A percentile compares a stretch with the other conserved stretches of the same genome.
Conservation (phyloP, 2,797 vertebrate species). For the Gallinago nigripennis region DNA sequence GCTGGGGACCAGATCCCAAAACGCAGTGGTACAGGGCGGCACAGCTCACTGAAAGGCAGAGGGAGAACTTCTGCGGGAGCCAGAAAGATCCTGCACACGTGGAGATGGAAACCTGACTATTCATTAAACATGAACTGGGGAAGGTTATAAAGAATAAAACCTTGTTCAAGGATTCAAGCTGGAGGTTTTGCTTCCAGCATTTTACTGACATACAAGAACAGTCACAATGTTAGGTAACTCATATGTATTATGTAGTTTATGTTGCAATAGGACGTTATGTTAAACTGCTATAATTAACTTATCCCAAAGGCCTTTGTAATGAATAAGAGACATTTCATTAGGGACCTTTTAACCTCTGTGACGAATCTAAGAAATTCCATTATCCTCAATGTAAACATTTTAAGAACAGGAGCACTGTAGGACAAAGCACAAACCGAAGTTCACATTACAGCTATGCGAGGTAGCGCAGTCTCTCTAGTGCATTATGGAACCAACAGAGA, state of each 20-base stretch:
- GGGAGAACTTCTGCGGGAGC: not conserved
- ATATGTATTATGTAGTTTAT: fast-evolving
- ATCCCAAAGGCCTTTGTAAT: not conserved
- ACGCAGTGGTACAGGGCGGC: fast-evolving
- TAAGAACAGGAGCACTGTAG: not conserved
- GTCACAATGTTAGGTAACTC: fast-evolving
- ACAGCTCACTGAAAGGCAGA: not conserved
- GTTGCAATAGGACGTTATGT: not conserved
- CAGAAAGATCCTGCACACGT: not conserved
- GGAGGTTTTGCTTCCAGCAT: not conserved
- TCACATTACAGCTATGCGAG: not conserved
- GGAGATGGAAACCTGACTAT: not conserved
- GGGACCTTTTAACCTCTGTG: not conserved
- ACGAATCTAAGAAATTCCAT: not conserved
- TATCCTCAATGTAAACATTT: not conserved
- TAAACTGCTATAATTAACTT: not conserved
- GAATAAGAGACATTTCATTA: not conserved
- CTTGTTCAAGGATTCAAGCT: not conserved
- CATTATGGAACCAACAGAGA: not conserved
- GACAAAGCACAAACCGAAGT: not conserved
- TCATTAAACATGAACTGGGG: fast-evolving
- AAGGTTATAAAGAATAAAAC: not conserved
- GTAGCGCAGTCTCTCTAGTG: not conserved
- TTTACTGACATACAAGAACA: not conserved
- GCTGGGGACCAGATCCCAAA: not conserved